Percentiles rank a stretch among this genome's conserved stretches.
Evolutionary conservation across 2,797 vertebrate genomes (phyloP).

Genomic region (Dromococcyx pavoninus): DNA sequence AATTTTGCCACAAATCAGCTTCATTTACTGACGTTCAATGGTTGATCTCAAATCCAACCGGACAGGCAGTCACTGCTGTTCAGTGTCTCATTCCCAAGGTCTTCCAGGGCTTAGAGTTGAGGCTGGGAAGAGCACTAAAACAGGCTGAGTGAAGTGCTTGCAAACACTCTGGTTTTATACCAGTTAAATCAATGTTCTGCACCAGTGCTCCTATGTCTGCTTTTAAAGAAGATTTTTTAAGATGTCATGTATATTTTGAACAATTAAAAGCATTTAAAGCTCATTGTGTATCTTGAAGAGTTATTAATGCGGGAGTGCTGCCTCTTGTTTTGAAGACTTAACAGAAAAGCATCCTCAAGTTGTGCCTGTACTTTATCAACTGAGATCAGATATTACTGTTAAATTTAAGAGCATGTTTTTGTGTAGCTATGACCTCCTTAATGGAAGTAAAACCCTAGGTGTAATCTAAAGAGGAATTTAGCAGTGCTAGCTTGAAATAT

Average conservation of each 20-base stretch:
- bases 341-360: background rate
- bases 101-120: background rate
- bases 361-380: background rate
- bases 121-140: background rate
- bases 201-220: background rate
- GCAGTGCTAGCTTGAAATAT: background rate
- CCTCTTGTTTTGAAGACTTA: background rate
- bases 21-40: background rate
- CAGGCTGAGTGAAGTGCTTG: background rate
- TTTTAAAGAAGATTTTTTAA: background rate
- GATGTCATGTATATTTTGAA: background rate
- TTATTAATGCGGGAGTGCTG: background rate
- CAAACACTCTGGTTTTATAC: background rate
- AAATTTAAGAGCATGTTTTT: background rate
- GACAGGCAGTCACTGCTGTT: background rate
- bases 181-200: background rate
- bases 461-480: background rate
- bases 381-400: background rate
- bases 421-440: background rate
- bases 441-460: background rate
- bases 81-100: background rate
- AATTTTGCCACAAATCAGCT: background rate
- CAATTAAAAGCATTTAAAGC: background rate
- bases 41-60: background rate
- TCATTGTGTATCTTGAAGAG: background rate